Percentiles rank a stretch among this genome's conserved stretches.
Conservation (phyloP, 2,113 vertebrate species). For the Otus sunia region DNA sequence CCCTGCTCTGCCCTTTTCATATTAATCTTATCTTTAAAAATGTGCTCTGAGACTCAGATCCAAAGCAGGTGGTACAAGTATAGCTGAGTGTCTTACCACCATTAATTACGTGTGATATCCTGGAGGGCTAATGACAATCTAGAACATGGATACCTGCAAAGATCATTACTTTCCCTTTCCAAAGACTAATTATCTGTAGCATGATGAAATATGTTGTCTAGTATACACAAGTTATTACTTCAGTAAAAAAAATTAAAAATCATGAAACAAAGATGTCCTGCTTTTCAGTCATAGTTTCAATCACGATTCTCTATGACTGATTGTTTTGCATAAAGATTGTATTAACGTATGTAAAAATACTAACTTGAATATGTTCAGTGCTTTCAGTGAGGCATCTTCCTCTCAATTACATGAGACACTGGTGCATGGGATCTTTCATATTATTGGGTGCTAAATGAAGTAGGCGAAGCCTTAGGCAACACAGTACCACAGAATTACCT, state of each 20-base stretch:
- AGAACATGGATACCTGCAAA: neutral
- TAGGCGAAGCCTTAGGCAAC: neutral
- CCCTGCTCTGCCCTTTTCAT: neutral
- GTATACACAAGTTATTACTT: neutral
- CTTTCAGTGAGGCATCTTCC: neutral
- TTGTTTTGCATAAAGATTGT: neutral
- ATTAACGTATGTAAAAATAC: constrained; percentile 16
- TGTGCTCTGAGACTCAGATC: neutral
- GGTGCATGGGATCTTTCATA: neutral
- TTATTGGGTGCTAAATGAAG: constrained; percentile 6
- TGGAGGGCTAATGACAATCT: neutral
- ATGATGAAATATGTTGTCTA: neutral
- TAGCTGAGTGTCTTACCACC: neutral
- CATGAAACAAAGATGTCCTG: neutral
- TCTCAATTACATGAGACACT: constrained; percentile 11
- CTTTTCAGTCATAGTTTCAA: neutral
- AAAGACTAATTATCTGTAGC: neutral
- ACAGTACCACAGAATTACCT: neutral
- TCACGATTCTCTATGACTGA: neutral
- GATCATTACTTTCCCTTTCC: neutral
- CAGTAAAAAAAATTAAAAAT: neutral
- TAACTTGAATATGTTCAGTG: neutral
- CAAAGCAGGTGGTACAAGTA: neutral
- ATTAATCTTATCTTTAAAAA: neutral
- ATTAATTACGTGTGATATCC: neutral